Percentiles rank a stretch among this genome's conserved stretches.
These are phyloP conservation scores for Diabrotica balteata DNA, from an alignment of 2,888 invertebrate species.

Conservation along the genomic window DNA sequence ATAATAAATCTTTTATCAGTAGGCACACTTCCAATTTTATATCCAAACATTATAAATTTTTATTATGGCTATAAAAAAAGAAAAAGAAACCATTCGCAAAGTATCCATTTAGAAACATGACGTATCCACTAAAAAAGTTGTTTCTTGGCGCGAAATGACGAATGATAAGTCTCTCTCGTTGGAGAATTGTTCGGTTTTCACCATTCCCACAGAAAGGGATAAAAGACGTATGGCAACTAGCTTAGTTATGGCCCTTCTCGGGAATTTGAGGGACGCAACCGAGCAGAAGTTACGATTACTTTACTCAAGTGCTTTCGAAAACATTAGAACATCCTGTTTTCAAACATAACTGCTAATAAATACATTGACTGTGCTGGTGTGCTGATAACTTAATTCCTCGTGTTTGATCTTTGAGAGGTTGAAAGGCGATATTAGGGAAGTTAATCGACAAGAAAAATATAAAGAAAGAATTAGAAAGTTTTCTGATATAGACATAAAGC, in stretches of 20 bases:
- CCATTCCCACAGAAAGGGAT: conserved; percentile 31
- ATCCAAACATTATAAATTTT: conserved; percentile 24
- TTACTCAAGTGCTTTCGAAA: conserved; percentile 37
- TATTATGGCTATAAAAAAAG: conserved; percentile 15
- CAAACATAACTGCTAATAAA: conserved; percentile 36
- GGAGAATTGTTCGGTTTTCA: conserved; percentile 29
- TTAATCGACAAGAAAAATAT: conserved; percentile 6
- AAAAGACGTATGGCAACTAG: conserved; percentile 36
- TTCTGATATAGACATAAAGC: no score
- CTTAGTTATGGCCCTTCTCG: conserved; percentile 36
- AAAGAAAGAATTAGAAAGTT: not conserved
- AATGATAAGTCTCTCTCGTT: conserved; percentile 25
- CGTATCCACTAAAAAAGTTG: conserved; percentile 23
- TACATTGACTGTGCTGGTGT: conserved; percentile 26
- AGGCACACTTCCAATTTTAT: conserved; percentile 18
- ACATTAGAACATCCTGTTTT: conserved; percentile 36
- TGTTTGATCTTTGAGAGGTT: conserved; percentile 5
- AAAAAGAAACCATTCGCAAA: conserved; percentile 20
- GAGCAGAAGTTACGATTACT: conserved; percentile 39
- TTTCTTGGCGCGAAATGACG: conserved; percentile 22
- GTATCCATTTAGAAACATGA: conserved; percentile 29
- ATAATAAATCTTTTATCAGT: conserved; percentile 8
- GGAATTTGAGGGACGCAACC: conserved; percentile 35
- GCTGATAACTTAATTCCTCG: conserved; percentile 17
- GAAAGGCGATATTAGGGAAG: not conserved